A percentile compares a stretch with the other conserved stretches of the same genome.
Conservation (phyloP, 2,113 vertebrate species). For the Forbesichthys agassizii region DNA sequence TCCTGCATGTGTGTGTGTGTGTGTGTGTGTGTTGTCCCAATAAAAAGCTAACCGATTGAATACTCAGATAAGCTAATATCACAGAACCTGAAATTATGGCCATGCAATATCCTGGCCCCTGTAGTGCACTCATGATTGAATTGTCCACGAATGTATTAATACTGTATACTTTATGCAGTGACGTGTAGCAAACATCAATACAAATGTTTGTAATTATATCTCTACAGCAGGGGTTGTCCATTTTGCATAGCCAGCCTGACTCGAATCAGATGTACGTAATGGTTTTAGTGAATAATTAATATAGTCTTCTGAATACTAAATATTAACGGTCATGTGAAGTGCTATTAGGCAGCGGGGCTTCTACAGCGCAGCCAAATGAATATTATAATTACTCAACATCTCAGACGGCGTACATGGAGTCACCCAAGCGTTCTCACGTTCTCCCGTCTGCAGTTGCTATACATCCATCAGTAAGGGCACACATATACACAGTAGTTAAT, state of each 20-base stretch:
- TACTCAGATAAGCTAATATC: conserved; percentile 12
- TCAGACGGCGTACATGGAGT: conserved; percentile 40
- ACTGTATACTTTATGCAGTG: conserved; percentile 23
- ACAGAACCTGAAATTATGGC: conserved; percentile 12
- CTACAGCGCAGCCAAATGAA: conserved; percentile 37
- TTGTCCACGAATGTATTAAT: conserved; percentile 37
- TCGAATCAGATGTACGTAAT: conserved; percentile 59
- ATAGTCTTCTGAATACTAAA: conserved; percentile 62
- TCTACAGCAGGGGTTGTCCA: conserved; percentile 13
- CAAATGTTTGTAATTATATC: conserved; percentile 56
- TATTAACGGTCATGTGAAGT: conserved; percentile 59
- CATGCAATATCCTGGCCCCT: conserved; percentile 18
- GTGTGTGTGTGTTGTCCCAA: neutral
- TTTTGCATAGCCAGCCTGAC: conserved; percentile 35
- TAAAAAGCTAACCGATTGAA: neutral
- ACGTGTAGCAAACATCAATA: conserved; percentile 47
- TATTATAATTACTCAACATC: conserved; percentile 48
- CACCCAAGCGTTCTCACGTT: conserved; percentile 30
- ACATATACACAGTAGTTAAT: conserved; percentile 37
- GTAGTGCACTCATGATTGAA: conserved; percentile 27
- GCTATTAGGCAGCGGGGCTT: conserved; percentile 48
- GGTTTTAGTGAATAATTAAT: conserved; percentile 69
- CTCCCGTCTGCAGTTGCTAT: conserved; percentile 30
- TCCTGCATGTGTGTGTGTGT: conserved; percentile 14
- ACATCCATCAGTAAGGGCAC: conserved; percentile 49